Conservation (phyloP, 2,113 vertebrate species). For the Chroicocephalus ridibundus region DNA sequence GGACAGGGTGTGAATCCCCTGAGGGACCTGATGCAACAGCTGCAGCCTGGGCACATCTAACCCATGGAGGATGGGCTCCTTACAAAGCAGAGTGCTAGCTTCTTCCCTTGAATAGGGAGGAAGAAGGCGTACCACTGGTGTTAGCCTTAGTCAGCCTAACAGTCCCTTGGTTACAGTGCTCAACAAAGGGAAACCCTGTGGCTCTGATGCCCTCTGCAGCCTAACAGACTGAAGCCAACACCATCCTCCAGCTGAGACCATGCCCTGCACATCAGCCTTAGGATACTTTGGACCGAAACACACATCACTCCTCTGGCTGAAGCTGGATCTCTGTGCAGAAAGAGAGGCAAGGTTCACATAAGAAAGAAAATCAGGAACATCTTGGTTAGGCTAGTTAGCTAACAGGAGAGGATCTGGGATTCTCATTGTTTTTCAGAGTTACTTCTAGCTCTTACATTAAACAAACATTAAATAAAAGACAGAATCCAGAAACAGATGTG, state of each 20-base stretch:
- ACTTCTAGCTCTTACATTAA: not conserved
- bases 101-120: not conserved
- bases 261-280: not conserved
- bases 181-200: not conserved
- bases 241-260: not conserved
- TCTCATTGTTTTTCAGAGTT: not conserved
- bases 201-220: not conserved
- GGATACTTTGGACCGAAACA: not conserved
- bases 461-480: not conserved
- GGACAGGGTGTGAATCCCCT: not conserved
- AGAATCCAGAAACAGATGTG: not conserved
- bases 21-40: not conserved
- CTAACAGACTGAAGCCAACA: not conserved
- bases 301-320: not conserved
- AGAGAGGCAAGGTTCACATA: not conserved
- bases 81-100: not conserved
- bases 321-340: not conserved
- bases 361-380: not conserved
- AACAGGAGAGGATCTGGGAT: not conserved
- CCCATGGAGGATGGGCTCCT: accelerated
- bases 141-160: not conserved
- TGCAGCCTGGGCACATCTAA: not conserved
- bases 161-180: not conserved
- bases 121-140: not conserved
- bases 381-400: not conserved